Evolutionary conservation across 2,888 invertebrate genomes (phyloP).

Genomic region (Acleris sparsana): DNA sequence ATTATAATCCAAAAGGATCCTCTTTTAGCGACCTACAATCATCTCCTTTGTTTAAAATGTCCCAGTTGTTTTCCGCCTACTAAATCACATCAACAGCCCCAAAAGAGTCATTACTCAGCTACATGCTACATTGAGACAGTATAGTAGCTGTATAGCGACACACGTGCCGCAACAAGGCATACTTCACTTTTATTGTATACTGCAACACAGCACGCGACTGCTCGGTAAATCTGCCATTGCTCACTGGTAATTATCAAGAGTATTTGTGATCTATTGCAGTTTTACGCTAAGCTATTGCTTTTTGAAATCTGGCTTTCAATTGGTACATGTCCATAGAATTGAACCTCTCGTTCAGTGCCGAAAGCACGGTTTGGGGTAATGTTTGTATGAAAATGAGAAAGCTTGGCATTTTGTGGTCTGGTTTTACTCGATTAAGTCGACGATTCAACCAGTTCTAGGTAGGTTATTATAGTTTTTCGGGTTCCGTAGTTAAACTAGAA

Average conservation of each 20-base stretch:
- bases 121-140: slow-evolving; percentile 8
- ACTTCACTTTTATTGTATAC: slow-evolving; percentile 67
- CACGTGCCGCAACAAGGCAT: slow-evolving; percentile 39
- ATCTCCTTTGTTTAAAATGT: too few species aligned
- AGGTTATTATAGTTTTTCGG: too few species aligned
- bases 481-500: too few species aligned
- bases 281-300: slow-evolving; percentile 12
- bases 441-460: too few species aligned
- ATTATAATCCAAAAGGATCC: too few species aligned
- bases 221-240: slow-evolving; percentile 43
- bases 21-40: too few species aligned
- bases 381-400: too few species aligned
- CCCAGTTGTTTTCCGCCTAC: too few species aligned
- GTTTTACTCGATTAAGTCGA: too few species aligned
- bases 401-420: too few species aligned
- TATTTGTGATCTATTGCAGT: slow-evolving; percentile 25
- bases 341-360: too few species aligned
- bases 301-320: background rate
- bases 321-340: background rate
- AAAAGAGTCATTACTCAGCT: background rate
- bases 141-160: background rate
- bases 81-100: background rate
- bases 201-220: slow-evolving; percentile 57
- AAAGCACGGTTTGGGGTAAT: too few species aligned
- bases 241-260: slow-evolving; percentile 19